Percentiles rank a stretch among this genome's conserved stretches.
Conservation (phyloP, 64 coral and sea anemone genomes). For the Pocillopora verrucosa region DNA sequence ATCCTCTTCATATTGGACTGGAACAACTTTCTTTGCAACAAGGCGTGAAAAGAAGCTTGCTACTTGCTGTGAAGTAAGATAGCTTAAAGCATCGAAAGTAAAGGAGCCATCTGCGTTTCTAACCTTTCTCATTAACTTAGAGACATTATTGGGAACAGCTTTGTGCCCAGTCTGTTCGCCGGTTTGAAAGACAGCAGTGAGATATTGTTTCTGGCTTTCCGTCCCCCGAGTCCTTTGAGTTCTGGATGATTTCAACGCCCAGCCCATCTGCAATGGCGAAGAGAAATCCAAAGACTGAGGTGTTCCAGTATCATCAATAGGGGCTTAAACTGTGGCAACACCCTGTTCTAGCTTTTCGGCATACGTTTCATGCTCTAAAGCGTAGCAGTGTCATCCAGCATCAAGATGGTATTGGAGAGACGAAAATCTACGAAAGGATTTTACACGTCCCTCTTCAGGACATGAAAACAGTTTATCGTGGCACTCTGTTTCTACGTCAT, state of each 20-base stretch:
- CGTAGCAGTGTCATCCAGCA: constrained; percentile 34
- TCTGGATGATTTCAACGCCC: constrained; percentile 15
- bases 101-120: constrained; percentile 28
- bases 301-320: constrained; percentile 2
- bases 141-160: constrained; percentile 14
- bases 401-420: constrained; percentile 64
- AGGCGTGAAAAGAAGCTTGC: constrained; percentile 40
- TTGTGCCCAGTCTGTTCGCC: constrained; percentile 16
- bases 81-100: neutral
- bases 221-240: neutral
- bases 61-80: constrained; percentile 28
- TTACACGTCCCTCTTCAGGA: constrained; percentile 57
- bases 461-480: constrained; percentile 46
- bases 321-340: neutral
- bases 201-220: constrained; percentile 23
- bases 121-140: constrained; percentile 18
- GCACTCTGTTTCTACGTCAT: constrained; percentile 6
- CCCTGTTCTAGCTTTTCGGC: constrained; percentile 45
- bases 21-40: neutral
- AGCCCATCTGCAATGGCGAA: constrained; percentile 7
- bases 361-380: constrained; percentile 36
- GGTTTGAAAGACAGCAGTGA: constrained; percentile 8
- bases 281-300: neutral
- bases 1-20: neutral
- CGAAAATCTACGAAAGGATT: constrained; percentile 58